A percentile compares a stretch with the other conserved stretches of the same genome.
Evolutionary conservation across 1,140 invertebrate species (phyloP).

Genomic region (Pogonus chalceus): DNA sequence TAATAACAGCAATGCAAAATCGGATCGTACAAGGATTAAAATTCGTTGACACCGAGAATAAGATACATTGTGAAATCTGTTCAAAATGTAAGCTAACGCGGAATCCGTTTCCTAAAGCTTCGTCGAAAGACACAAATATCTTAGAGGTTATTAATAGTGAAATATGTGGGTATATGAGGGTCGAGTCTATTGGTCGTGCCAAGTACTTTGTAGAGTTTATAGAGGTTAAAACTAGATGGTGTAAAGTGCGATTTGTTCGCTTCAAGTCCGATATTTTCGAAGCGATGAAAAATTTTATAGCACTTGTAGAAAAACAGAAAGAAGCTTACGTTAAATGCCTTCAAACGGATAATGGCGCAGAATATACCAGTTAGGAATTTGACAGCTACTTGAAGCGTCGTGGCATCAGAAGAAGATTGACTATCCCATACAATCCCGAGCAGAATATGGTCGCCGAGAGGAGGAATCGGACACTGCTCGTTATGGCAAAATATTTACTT

Average conservation of each 20-base stretch:
- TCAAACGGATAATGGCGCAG: neutral
- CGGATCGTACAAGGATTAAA: no score
- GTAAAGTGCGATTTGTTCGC: neutral
- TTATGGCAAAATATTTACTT: conserved; percentile 10
- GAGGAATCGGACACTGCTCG: conserved; percentile 21
- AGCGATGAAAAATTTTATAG: neutral
- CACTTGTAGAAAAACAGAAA: neutral
- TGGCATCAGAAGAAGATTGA: conserved; percentile 18
- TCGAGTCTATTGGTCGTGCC: neutral
- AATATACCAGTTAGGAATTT: neutral
- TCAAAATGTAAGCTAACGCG: neutral
- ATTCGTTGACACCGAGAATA: neutral
- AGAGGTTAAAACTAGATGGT: neutral
- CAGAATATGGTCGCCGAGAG: conserved; percentile 4
- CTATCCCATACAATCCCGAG: conserved; percentile 12
- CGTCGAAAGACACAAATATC: neutral
- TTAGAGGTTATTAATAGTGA: neutral
- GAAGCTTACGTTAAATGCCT: neutral
- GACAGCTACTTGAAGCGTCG: neutral
- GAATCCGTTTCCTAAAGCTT: neutral
- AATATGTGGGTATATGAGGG: neutral
- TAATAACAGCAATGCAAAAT: neutral
- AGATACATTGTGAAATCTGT: neutral
- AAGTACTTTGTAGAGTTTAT: neutral
- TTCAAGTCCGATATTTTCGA: neutral